These are phyloP conservation scores for Watsonalla cultraria DNA, from an alignment of 2,888 invertebrate genomes.

Conservation along the genomic window DNA sequence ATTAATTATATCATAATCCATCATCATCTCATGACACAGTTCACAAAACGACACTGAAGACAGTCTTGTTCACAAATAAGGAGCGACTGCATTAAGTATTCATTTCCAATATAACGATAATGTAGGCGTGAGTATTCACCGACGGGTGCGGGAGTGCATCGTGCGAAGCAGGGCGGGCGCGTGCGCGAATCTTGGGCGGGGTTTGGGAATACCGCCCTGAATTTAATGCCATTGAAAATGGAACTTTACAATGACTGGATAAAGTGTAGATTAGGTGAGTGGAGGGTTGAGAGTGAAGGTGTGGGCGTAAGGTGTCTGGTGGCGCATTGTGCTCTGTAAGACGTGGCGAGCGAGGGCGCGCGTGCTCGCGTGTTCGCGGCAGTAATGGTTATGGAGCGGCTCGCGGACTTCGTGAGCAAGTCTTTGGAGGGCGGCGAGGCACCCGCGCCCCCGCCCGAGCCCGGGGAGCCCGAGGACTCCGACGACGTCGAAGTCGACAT, in stretches of 20 bases:
- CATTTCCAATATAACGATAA: constrained; percentile 71
- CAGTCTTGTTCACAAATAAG: constrained; percentile 36
- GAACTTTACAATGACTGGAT: not conserved
- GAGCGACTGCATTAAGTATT: constrained; percentile 64
- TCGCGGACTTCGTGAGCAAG: constrained; percentile 94
- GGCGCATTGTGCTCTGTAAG: constrained; percentile 55
- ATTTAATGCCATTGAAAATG: constrained; percentile 15
- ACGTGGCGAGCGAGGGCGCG: constrained; percentile 63
- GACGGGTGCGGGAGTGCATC: constrained; percentile 37
- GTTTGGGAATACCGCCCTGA: constrained; percentile 45
- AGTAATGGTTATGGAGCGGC: constrained; percentile 88
- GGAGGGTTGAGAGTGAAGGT: constrained; percentile 19
- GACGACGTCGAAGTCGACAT: constrained; percentile 71
- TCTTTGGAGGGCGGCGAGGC: constrained; percentile 84
- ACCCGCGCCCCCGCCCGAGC: constrained; percentile 70
- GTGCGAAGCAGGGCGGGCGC: constrained; percentile 46
- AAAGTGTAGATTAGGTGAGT: constrained; percentile 14
- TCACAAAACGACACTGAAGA: constrained; percentile 18
- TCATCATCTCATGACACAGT: not conserved
- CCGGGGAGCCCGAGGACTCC: constrained; percentile 59
- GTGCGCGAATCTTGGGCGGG: constrained; percentile 64
- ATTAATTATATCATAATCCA: not conserved
- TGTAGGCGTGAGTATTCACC: constrained; percentile 71
- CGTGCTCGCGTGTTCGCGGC: constrained; percentile 57
- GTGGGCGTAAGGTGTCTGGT: constrained; percentile 56